A percentile compares a stretch with the other conserved stretches of the same genome.
phyloP scores from a whole-genome alignment of 2,797 vertebrate species.

The Astyanax mexicanus region DNA sequence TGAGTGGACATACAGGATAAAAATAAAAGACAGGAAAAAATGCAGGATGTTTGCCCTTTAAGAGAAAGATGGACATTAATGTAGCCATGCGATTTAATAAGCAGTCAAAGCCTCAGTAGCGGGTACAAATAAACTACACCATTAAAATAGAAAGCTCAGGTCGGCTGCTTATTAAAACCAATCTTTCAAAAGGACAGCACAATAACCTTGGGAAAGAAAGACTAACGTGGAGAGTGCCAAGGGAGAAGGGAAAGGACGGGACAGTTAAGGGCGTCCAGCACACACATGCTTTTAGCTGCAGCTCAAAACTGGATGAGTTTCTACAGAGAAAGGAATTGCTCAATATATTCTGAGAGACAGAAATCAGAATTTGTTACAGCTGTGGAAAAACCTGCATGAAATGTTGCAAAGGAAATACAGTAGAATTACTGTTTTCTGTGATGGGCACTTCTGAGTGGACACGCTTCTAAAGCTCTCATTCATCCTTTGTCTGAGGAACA shows the following conservation, averaged over 20 bases:
- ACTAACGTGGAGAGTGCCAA: constrained; percentile 24
- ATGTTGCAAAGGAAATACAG: background rate
- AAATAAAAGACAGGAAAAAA: too few species aligned
- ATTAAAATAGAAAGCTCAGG: constrained; percentile 32
- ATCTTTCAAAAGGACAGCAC: constrained; percentile 37
- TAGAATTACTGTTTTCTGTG: too few species aligned
- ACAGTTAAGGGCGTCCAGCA: constrained; percentile 8
- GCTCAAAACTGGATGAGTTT: background rate
- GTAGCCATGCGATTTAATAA: background rate
- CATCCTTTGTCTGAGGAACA: too few species aligned
- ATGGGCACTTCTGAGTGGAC: too few species aligned
- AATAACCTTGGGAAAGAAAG: constrained; percentile 40
- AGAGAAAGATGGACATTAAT: background rate
- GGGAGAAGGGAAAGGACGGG: constrained; percentile 26
- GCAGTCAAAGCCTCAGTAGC: background rate
- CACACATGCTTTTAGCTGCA: constrained; percentile 7
- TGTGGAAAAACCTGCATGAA: background rate
- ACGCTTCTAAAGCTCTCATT: too few species aligned
- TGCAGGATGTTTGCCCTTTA: background rate
- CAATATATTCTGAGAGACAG: background rate
- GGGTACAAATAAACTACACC: background rate
- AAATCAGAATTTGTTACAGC: background rate
- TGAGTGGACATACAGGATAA: too few species aligned
- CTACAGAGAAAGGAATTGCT: background rate
- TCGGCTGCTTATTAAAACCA: constrained; percentile 33